phyloP scores from a whole-genome alignment of 2,888 invertebrate species.

The Lithophane semibrunnea region DNA sequence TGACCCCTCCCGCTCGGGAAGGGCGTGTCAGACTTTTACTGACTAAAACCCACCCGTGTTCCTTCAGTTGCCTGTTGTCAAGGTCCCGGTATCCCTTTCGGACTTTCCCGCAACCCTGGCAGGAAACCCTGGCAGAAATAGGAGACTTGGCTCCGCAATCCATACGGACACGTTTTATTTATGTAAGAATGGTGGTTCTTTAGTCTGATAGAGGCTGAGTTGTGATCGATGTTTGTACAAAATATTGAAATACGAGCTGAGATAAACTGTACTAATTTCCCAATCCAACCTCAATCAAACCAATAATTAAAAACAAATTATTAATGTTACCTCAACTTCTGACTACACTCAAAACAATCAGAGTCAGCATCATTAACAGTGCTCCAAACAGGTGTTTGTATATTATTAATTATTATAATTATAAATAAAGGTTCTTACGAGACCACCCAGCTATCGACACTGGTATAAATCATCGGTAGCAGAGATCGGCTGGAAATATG shows the following conservation, averaged over 20 bases:
- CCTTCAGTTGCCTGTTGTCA: too few species aligned
- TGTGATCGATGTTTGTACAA: background rate
- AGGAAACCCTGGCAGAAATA: too few species aligned
- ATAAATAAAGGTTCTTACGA: constrained; percentile 56
- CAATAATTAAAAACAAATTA: constrained; percentile 35
- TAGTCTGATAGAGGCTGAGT: background rate
- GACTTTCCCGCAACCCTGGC: too few species aligned
- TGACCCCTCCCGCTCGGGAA: too few species aligned
- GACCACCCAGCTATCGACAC: constrained; percentile 64
- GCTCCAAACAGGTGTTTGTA: constrained; percentile 66
- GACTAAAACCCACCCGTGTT: too few species aligned
- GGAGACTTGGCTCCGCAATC: too few species aligned
- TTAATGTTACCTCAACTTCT: constrained; percentile 17
- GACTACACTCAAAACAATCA: constrained; percentile 45
- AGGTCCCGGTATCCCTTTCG: too few species aligned
- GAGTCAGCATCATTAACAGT: constrained; percentile 53
- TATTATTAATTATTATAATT: constrained; percentile 66
- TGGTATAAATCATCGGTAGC: constrained; percentile 66
- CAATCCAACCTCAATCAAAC: constrained; percentile 14
- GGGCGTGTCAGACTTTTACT: too few species aligned
- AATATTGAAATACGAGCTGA: background rate
- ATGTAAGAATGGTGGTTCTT: background rate
- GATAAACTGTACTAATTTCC: constrained; percentile 1
- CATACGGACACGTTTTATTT: background rate
- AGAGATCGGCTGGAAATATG: constrained; percentile 53